These are phyloP conservation scores for Oryzias celebensis DNA, from an alignment of 2,113 vertebrate genomes.

Conservation along the genomic window DNA sequence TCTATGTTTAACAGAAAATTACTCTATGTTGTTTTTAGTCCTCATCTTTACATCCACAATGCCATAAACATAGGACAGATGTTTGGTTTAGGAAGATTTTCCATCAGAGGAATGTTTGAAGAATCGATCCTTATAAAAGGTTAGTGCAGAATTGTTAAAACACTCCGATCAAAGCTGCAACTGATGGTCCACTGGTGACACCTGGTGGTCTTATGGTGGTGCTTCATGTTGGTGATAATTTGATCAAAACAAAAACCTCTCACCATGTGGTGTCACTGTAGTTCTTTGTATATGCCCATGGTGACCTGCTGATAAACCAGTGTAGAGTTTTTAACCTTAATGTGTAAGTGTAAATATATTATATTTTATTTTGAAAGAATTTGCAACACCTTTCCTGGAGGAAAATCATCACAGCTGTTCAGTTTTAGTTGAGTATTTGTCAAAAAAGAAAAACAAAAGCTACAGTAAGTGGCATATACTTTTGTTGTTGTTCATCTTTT, in stretches of 20 bases:
- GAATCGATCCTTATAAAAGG: constrained; percentile 1
- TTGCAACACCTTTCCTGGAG: too few relatives aligned
- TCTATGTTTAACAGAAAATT: constrained; percentile 8
- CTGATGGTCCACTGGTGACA: constrained; percentile 31
- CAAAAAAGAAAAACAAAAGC: too few relatives aligned
- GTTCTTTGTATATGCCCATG: background rate
- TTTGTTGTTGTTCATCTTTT: too few relatives aligned
- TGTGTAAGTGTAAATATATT: too few relatives aligned
- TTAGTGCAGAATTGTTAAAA: background rate
- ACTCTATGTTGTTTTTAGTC: constrained; percentile 14
- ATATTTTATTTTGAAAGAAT: background rate
- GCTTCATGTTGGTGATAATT: background rate
- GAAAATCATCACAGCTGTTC: too few relatives aligned
- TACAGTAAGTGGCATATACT: too few relatives aligned
- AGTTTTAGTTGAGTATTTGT: too few relatives aligned
- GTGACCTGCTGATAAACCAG: too few relatives aligned
- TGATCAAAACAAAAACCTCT: background rate
- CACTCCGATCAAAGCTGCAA: background rate
- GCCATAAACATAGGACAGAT: background rate
- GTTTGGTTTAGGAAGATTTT: background rate
- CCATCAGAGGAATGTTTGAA: background rate
- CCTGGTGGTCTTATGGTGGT: constrained; percentile 34
- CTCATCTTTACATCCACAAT: background rate
- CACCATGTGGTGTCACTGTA: constrained; percentile 42
- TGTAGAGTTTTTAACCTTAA: too few relatives aligned